These are phyloP conservation scores for Oreortyx pictus DNA, from an alignment of 2,797 vertebrate genomes.

Conservation along the genomic window DNA sequence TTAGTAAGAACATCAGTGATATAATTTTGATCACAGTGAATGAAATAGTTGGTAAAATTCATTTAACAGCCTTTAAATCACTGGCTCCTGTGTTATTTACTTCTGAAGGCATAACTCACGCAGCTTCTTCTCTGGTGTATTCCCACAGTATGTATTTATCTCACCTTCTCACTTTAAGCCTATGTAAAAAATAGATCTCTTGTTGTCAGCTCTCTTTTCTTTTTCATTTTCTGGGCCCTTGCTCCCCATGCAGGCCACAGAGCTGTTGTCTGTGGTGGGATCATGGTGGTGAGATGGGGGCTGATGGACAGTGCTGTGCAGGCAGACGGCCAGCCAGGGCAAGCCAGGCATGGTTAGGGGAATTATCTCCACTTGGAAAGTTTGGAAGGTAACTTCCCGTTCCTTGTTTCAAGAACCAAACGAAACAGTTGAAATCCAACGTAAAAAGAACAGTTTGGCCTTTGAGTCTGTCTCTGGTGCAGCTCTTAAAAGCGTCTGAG, in stretches of 20 bases:
- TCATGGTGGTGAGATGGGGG: fast-evolving
- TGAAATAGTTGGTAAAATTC: slow-evolving; percentile 57
- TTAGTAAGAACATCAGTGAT: slow-evolving; percentile 64
- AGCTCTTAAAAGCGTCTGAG: neutral
- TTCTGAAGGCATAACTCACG: slow-evolving; percentile 47
- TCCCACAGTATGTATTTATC: slow-evolving; percentile 60
- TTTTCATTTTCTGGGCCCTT: neutral
- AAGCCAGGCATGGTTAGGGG: neutral
- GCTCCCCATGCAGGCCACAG: fast-evolving
- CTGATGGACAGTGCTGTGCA: neutral
- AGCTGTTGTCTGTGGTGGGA: fast-evolving
- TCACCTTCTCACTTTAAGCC: slow-evolving; percentile 46
- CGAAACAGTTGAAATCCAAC: neutral
- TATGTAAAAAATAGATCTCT: neutral
- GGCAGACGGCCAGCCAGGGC: neutral
- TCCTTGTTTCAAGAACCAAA: neutral
- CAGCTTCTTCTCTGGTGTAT: slow-evolving; percentile 34
- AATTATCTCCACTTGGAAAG: neutral
- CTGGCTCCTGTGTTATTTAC: slow-evolving; percentile 42
- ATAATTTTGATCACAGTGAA: slow-evolving; percentile 57
- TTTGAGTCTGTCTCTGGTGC: fast-evolving
- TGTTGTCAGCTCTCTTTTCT: neutral
- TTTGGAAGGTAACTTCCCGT: neutral
- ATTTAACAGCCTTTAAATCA: slow-evolving; percentile 68
- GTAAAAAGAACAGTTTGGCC: neutral